phyloP scores from a whole-genome alignment of 2,113 vertebrate species.

The Gobio gobio region DNA sequence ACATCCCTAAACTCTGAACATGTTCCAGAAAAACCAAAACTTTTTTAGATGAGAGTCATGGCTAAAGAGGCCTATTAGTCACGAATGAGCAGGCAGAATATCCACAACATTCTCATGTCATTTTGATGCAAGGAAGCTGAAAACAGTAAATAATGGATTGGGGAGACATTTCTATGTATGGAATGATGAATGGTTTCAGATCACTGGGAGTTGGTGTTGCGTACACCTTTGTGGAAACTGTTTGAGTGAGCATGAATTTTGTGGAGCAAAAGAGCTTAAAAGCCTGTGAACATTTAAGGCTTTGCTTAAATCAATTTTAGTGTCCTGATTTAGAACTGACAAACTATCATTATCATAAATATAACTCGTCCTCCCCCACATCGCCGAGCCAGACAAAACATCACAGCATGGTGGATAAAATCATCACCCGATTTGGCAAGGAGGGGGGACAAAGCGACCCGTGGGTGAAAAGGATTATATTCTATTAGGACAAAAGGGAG shows the following conservation, averaged over 20 bases:
- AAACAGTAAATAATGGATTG: conserved; percentile 60
- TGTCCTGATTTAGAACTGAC: conserved; percentile 42
- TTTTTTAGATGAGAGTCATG: not conserved
- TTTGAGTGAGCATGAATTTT: conserved; percentile 33
- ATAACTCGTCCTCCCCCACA: conserved; percentile 17
- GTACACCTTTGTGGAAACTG: conserved; percentile 65
- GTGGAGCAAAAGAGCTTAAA: conserved; percentile 16
- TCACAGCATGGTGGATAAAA: conserved; percentile 36
- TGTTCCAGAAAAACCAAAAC: not conserved
- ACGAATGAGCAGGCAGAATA: not conserved
- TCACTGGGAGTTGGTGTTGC: conserved; percentile 62
- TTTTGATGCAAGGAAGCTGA: conserved; percentile 2
- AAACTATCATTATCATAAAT: conserved; percentile 45
- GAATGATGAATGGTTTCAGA: conserved; percentile 45
- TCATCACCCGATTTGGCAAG: conserved; percentile 31
- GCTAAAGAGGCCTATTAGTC: not conserved
- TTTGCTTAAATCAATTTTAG: conserved; percentile 32
- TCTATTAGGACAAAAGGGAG: conserved; percentile 42
- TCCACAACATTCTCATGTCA: conserved; percentile 2
- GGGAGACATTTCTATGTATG: conserved; percentile 73
- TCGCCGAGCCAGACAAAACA: conserved; percentile 10
- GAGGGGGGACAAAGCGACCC: not conserved
- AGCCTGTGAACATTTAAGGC: conserved; percentile 23
- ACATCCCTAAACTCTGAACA: not conserved
- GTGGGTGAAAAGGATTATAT: conserved; percentile 47